Evolutionary conservation across 2,113 vertebrate species (phyloP).

Genomic region (Atrichornis clamosus): DNA sequence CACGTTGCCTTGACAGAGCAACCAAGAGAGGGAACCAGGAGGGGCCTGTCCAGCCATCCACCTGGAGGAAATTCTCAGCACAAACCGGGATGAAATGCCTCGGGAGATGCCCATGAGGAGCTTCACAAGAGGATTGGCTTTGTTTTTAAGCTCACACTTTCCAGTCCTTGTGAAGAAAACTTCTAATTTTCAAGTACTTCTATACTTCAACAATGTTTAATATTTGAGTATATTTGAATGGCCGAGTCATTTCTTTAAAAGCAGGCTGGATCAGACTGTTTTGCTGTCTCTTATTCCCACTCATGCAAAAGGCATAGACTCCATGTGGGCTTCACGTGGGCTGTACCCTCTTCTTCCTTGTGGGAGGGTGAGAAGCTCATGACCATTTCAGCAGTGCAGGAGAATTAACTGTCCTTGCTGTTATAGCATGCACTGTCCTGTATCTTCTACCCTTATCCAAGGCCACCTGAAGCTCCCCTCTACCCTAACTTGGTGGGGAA

Average conservation of each 20-base stretch:
- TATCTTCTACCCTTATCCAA: background rate
- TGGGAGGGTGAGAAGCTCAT: background rate
- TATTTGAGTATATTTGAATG: background rate
- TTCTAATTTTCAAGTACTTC: background rate
- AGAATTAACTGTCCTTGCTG: background rate
- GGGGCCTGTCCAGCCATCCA: background rate
- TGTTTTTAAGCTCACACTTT: background rate
- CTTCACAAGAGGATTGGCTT: background rate
- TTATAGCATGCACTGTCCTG: background rate
- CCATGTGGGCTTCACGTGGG: rapidly evolving
- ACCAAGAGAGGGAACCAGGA: background rate
- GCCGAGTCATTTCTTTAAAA: background rate
- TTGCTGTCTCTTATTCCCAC: background rate
- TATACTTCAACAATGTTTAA: background rate
- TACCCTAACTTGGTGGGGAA: background rate
- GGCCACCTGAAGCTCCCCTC: background rate
- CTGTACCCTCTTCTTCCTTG: background rate
- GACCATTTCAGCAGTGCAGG: background rate
- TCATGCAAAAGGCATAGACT: background rate
- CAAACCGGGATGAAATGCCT: background rate
- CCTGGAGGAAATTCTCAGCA: background rate
- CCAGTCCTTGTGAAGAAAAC: background rate
- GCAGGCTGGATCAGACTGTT: background rate
- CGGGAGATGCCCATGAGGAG: background rate
- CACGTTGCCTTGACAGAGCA: background rate